phyloP scores from a whole-genome alignment of 2,797 vertebrate genomes.

The Premnoplex brunnescens region DNA sequence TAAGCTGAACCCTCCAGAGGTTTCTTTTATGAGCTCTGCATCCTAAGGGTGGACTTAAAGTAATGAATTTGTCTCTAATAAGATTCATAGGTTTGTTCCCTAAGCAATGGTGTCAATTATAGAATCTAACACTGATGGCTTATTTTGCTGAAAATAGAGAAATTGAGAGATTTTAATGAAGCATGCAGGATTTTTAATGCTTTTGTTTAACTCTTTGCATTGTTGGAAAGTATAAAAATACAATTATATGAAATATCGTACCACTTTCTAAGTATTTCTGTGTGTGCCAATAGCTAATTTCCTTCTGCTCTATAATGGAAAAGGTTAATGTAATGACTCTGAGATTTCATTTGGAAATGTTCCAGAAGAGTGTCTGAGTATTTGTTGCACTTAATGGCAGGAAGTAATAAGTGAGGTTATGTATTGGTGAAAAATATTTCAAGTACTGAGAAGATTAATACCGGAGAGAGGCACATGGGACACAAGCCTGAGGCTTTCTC shows the following conservation, averaged over 20 bases:
- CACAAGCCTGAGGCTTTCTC: conserved; percentile 82
- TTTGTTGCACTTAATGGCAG: conserved; percentile 48
- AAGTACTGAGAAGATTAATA: conserved; percentile 51
- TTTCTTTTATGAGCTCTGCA: conserved; percentile 90
- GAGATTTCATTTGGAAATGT: conserved; percentile 53
- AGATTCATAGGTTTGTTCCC: conserved; percentile 81
- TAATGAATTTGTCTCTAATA: conserved; percentile 84
- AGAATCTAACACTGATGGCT: conserved; percentile 75
- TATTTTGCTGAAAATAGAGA: conserved; percentile 70
- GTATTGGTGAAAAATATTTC: conserved; percentile 59
- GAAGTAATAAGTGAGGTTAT: conserved; percentile 59
- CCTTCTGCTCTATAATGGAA: conserved; percentile 46
- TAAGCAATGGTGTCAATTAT: conserved; percentile 77
- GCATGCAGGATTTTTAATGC: conserved; percentile 21
- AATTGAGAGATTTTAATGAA: conserved; percentile 61
- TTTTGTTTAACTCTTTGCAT: conserved; percentile 52
- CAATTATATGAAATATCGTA: neutral
- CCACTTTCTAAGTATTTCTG: neutral
- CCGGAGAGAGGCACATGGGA: conserved; percentile 84
- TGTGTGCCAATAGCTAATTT: conserved; percentile 48
- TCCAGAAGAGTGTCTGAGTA: conserved; percentile 46
- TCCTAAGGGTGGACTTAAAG: conserved; percentile 82
- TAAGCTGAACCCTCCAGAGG: conserved; percentile 77
- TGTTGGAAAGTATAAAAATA: neutral
- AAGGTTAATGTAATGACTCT: conserved; percentile 48